These are phyloP conservation scores for Tapirus indicus DNA, from an alignment of 2,797 vertebrate genomes.

Conservation along the genomic window DNA sequence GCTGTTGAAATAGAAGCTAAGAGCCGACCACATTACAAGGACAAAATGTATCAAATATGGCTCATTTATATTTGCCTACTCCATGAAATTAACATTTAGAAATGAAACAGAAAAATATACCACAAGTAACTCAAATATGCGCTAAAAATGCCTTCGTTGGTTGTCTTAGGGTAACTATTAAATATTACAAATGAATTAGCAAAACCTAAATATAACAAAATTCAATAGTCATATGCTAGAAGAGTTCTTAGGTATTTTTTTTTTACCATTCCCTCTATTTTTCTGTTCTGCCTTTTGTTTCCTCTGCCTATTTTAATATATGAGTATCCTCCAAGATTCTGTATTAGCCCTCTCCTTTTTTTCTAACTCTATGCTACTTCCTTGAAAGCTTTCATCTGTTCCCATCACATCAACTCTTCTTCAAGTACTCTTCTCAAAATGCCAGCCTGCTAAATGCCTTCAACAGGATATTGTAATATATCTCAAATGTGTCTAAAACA, in stretches of 20 bases:
- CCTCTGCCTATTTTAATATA: background rate
- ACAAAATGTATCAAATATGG: background rate
- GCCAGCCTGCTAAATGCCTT: background rate
- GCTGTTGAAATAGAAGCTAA: background rate
- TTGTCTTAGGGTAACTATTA: background rate
- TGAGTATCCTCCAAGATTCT: background rate
- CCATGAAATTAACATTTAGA: constrained; percentile 26
- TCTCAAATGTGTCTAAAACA: background rate
- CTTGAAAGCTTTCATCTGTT: background rate
- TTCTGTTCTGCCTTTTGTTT: background rate
- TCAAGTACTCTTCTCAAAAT: background rate
- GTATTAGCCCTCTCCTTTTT: background rate
- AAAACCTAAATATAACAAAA: constrained; percentile 1
- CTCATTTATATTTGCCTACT: background rate
- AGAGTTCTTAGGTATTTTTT: background rate
- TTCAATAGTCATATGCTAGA: background rate
- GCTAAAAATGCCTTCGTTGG: constrained; percentile 21
- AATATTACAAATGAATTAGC: background rate
- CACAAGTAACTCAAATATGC: background rate
- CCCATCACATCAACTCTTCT: background rate
- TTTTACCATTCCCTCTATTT: background rate
- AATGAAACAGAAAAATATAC: constrained; percentile 17
- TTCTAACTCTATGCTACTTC: background rate
- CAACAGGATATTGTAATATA: background rate
- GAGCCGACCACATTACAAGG: background rate